Base-by-base conservation (phyloP, 2,888 invertebrate species). In the Mythimna pallens region DNA sequence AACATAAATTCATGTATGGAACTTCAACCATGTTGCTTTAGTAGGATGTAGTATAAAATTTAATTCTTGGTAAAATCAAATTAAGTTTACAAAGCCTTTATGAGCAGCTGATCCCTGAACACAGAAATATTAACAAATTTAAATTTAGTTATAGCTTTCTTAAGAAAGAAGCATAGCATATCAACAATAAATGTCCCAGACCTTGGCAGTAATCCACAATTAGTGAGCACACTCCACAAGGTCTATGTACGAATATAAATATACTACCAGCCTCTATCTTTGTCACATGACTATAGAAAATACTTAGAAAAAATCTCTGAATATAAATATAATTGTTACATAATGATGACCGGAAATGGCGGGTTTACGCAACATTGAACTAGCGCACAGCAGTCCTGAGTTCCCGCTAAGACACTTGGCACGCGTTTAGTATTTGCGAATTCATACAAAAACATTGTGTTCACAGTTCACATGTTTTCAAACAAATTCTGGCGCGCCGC, bases 161-260 rank as follows among this genome's bases (percentile, higher is more conserved):
- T 10, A 59, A 75, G 22, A 76, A 76, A 65, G 75, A 77, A 83
- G 85, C 75, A 86, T 82, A 87, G 74, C 82, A 81, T 85, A 87
- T 87, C 91, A 91, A 93, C 92, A 94, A 91, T 91, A 91, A 92
- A 92, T 83, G 91, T 71, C 93, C 93, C 90, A 93, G 94, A 95
- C 95, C 94, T 96, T 95, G 95, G 95, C 95, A 96, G 91, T 89
- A 92, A 92, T 94, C 95, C 94, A 95, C 92, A 92, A 93, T 92
- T 92, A 93, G 86, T 87, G 80, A 81, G 74, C 86, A 88, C 82
- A 81, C 83, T 83, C 80, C 81, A 89, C 88, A 89, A 89, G 81
- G 86, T 91, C 88, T 92, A 88, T 89, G 90, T 89, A 88, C 77
- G 83, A 78, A 78, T 81, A 83, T 70, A 25, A 78, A 54, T n/a